Evolutionary conservation across 2,113 vertebrate species (phyloP).

Genomic region (Phyllopteryx taeniolatus): DNA sequence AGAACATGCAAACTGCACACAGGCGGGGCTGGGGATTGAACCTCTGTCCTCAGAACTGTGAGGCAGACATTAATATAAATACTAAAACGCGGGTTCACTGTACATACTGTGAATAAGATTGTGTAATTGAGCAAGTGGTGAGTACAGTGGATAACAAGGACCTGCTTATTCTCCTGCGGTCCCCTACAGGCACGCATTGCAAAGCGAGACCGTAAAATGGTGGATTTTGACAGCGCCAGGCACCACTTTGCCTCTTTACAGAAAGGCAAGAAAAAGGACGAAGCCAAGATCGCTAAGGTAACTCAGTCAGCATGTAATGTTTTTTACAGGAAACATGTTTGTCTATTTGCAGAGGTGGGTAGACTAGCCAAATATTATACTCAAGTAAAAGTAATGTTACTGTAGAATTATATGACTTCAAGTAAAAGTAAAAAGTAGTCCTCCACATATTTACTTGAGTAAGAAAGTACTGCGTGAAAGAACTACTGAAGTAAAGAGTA

Average conservation of each 20-base stretch:
- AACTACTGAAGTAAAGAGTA: too few species aligned
- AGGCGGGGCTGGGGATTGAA: too few species aligned
- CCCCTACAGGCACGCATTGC: slow-evolving; percentile 85
- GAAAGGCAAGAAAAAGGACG: slow-evolving; percentile 97
- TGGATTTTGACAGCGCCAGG: slow-evolving; percentile 95
- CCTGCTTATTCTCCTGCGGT: background rate
- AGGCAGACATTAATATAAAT: background rate
- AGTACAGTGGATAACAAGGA: background rate
- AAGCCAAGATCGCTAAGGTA: slow-evolving; percentile 97
- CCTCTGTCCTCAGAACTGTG: too few species aligned
- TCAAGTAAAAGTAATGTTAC: too few species aligned
- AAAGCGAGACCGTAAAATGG: slow-evolving; percentile 93
- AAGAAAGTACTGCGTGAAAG: too few species aligned
- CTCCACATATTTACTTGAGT: too few species aligned
- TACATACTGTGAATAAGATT: background rate
- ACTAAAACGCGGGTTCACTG: background rate
- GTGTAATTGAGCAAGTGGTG: background rate
- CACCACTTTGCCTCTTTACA: slow-evolving; percentile 93
- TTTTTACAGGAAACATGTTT: background rate
- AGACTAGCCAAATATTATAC: too few species aligned
- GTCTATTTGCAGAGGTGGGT: background rate
- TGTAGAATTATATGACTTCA: too few species aligned
- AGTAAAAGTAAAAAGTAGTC: too few species aligned
- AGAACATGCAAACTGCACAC: too few species aligned
- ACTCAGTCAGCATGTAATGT: slow-evolving; percentile 2